phyloP scores from a whole-genome alignment of 1,140 invertebrate species.

The Apis florea region DNA sequence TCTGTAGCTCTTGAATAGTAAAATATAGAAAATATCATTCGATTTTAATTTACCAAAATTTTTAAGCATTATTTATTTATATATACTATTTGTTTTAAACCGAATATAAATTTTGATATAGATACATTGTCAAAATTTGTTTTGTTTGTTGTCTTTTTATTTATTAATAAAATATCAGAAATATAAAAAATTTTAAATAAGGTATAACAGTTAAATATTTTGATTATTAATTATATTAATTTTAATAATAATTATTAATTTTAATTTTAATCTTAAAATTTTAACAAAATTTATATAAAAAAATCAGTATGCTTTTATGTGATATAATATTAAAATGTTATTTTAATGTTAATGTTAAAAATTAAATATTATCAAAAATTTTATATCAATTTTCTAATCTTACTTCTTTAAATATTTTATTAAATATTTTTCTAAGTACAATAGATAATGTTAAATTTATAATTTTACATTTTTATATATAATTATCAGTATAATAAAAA shows the following conservation, averaged over 20 bases:
- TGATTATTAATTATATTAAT: not conserved
- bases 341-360: not conserved
- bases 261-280: not conserved
- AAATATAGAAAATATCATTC: slow-evolving; percentile 3
- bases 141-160: not conserved
- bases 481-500: not conserved
- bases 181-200: not conserved
- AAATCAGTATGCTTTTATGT: not conserved
- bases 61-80: not conserved
- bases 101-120: not conserved
- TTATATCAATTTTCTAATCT: not conserved
- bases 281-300: not conserved
- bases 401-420: not conserved
- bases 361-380: not conserved
- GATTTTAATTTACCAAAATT: not conserved
- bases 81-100: not conserved
- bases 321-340: not conserved
- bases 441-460: not conserved
- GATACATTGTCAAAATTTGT: not conserved
- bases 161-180: not conserved
- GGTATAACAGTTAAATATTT: not conserved
- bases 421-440: not conserved
- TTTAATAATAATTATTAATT: not conserved
- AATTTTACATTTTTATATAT: not conserved
- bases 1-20: not conserved